Percentiles rank a stretch among this genome's conserved stretches.
These are phyloP conservation scores for Microcaecilia unicolor DNA, from an alignment of 2,797 vertebrate genomes.

Conservation along the genomic window DNA sequence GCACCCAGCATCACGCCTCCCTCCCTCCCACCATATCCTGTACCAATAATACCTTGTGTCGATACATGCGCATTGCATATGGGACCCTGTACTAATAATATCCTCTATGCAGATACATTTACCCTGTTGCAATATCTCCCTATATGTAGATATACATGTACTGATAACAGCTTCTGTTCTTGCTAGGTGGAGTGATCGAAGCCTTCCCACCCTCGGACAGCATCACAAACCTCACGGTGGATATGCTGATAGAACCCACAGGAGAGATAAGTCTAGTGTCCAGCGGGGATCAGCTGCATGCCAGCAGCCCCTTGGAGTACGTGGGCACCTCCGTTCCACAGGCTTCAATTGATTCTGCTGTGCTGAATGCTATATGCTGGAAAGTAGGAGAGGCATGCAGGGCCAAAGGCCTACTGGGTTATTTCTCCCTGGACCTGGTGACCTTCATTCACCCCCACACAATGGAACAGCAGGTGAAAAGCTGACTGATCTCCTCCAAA, in stretches of 20 bases:
- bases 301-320: slow-evolving; percentile 52
- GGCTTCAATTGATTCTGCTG: slow-evolving; percentile 56
- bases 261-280: slow-evolving; percentile 65
- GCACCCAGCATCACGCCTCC: too few relatives aligned
- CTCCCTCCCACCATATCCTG: too few relatives aligned
- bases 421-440: slow-evolving; percentile 73
- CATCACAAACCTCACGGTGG: slow-evolving; percentile 71
- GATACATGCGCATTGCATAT: too few relatives aligned
- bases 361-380: slow-evolving; percentile 57
- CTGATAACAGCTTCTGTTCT: too few relatives aligned
- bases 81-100: too few relatives aligned
- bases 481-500: too few relatives aligned
- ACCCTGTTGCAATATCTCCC: too few relatives aligned
- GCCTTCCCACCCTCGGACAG: slow-evolving; percentile 64
- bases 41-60: too few relatives aligned
- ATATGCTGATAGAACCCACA: slow-evolving; percentile 74
- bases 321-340: slow-evolving; percentile 70
- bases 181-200: slow-evolving; percentile 78
- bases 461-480: slow-evolving; percentile 72
- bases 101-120: too few relatives aligned
- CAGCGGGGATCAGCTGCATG: slow-evolving; percentile 73
- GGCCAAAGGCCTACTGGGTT: slow-evolving; percentile 56
- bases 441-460: slow-evolving; percentile 64
- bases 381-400: slow-evolving; percentile 65
- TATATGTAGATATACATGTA: too few relatives aligned